phyloP scores from a whole-genome alignment of 1,140 invertebrate genomes.

The Pseudomyrmex sp. region DNA sequence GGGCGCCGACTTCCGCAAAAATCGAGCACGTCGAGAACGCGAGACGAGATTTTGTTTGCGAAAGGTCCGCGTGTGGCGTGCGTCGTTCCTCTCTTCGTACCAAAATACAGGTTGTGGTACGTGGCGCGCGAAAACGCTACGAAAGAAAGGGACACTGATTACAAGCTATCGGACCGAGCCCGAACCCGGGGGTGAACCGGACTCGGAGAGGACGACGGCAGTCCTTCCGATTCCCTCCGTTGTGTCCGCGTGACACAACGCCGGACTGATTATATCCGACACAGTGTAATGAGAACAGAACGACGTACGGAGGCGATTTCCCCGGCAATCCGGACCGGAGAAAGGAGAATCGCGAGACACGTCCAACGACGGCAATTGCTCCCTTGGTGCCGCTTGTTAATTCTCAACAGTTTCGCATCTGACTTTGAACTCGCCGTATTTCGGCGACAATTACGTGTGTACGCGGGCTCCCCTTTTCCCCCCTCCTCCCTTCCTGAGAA shows the following conservation, averaged over 20 bases:
- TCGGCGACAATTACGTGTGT: conserved; percentile 28
- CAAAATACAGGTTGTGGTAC: conserved; percentile 66
- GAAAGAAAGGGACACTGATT: conserved; percentile 65
- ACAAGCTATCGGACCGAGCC: background rate
- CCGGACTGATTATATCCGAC: conserved; percentile 47
- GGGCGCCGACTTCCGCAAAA: conserved; percentile 70
- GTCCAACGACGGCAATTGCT: conserved; percentile 41
- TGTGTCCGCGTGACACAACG: background rate
- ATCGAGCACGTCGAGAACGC: conserved; percentile 48
- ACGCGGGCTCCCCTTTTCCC: background rate
- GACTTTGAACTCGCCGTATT: conserved; percentile 46
- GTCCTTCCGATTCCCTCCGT: conserved; percentile 48
- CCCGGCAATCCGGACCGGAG: conserved; percentile 45
- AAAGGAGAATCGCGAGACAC: conserved; percentile 42
- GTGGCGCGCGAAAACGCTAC: conserved; percentile 34
- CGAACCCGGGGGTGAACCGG: conserved; percentile 1
- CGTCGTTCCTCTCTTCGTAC: conserved; percentile 27
- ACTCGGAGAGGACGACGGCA: conserved; percentile 2
- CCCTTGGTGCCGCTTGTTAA: conserved; percentile 47
- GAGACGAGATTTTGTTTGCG: conserved; percentile 14
- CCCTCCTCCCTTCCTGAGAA: too few relatives aligned
- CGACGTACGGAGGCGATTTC: conserved; percentile 9
- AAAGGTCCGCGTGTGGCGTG: conserved; percentile 41
- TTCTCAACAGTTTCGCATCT: conserved; percentile 46
- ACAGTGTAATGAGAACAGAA: conserved; percentile 36